phyloP scores from a whole-genome alignment of 2,113 vertebrate species.

The Pseudonaja textilis region DNA sequence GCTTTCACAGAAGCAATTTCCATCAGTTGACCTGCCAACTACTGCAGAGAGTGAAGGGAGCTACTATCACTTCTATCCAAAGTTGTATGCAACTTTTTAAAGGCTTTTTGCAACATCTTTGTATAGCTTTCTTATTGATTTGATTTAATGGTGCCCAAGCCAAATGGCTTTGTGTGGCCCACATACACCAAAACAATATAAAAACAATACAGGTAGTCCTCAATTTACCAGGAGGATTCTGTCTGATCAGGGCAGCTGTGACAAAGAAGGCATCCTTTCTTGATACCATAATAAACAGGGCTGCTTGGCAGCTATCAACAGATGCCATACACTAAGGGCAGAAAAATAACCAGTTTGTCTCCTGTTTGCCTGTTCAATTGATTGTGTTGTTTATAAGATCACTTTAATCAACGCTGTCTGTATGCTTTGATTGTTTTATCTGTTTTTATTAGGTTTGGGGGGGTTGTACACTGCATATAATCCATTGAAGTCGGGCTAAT shows the following conservation, averaged over 20 bases:
- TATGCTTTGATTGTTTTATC: neutral
- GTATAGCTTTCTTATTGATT: neutral
- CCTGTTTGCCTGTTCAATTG: neutral
- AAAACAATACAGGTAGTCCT: neutral
- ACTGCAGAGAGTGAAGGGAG: neutral
- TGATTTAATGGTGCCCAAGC: neutral
- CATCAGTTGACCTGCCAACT: neutral
- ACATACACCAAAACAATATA: neutral
- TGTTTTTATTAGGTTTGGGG: neutral
- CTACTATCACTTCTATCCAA: neutral
- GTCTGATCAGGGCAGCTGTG: neutral
- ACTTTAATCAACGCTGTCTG: neutral
- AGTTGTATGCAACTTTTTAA: neutral
- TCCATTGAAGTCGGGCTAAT: neutral
- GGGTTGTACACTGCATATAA: neutral
- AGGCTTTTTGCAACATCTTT: neutral
- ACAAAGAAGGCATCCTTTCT: neutral
- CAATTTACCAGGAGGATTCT: neutral
- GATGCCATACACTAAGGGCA: neutral
- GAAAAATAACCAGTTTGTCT: neutral
- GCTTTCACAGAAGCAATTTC: neutral
- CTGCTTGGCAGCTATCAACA: neutral
- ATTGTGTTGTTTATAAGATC: neutral
- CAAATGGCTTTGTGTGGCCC: neutral
- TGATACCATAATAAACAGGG: neutral